Evolutionary conservation across 2,113 vertebrate genomes (phyloP).

Genomic region (Mesocricetus auratus): DNA sequence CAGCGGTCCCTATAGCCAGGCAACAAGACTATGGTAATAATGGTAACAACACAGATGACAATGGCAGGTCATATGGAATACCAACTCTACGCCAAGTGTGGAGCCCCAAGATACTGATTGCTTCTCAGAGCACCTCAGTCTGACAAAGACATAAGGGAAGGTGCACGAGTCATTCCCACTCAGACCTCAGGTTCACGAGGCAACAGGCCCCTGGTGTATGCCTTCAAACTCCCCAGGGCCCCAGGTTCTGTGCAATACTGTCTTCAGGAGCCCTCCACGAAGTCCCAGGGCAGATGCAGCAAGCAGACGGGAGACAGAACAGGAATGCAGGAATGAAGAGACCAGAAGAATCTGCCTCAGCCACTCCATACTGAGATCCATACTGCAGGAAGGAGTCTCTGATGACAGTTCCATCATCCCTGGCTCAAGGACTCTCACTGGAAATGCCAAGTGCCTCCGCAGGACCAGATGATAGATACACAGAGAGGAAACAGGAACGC

Average conservation of each 20-base stretch:
- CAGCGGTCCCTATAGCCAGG: neutral
- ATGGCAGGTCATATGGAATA: neutral
- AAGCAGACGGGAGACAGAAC: neutral
- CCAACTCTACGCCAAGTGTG: neutral
- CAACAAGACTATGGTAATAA: neutral
- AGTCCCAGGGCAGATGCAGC: neutral
- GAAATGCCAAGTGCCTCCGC: too few species aligned
- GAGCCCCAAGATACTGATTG: neutral
- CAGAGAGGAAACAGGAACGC: neutral
- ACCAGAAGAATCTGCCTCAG: neutral
- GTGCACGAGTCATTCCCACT: neutral
- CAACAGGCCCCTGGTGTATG: neutral
- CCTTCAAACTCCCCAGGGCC: neutral
- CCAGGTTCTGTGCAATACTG: neutral
- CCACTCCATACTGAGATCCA: accelerated
- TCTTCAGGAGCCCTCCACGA: too few species aligned
- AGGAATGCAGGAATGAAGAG: neutral
- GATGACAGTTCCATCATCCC: neutral
- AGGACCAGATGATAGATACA: neutral
- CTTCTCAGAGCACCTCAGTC: neutral
- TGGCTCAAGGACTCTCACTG: neutral
- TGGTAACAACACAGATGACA: neutral
- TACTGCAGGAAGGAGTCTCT: neutral
- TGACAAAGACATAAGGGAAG: neutral
- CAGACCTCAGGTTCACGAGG: neutral